Base-by-base conservation (phyloP, 2,797 vertebrate species). In the Novumbra hubbsi region DNA sequence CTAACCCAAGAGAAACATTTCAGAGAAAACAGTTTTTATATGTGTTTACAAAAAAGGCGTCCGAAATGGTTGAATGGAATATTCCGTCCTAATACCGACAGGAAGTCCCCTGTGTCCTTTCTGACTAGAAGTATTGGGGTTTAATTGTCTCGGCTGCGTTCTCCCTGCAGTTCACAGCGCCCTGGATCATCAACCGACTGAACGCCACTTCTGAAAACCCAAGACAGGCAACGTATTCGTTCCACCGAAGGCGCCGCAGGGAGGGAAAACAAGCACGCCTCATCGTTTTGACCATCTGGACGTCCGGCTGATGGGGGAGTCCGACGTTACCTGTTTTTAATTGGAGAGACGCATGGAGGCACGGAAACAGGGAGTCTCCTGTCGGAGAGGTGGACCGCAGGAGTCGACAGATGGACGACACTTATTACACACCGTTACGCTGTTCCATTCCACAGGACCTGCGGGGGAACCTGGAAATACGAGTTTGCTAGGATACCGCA, bases 281-380 rank as follows among this genome's bases (percentile, higher is more conserved):
- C 87, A 84, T 87, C 80, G 84, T 92, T 91, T 87, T 86, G 82
- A 76, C 92, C 91, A 92, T 93, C 92, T 93, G 92, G 91, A 92
- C 81, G 84, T 87, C 88, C 87, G 85, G 85, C 85, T 81, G 81
- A 80, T 87, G 9, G 3, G 89, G 55, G 76, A 84, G 86, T 85
- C 85, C 89, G 87, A 88, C 88, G 87, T 87, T 89, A 90, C 90
- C 86, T 14, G 41, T 11, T 92, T 93, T 91, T 92, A 93, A 92
- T 91, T 92, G 90, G 89, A 88, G 78, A 90, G 87, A 88, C 85
- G 85, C 84, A 79, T 73, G 78, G 87, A 90, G 85, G 84, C 82
- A 83, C 79, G 78, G 78, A 78, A 84, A 76, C 84, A 78, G 78
- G 67, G 83, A 82, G 79, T 86, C 88, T 88, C 91, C 88, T 89